phyloP scores from a whole-genome alignment of 2,113 vertebrate species.

The Leptobrachium ailaonicum region DNA sequence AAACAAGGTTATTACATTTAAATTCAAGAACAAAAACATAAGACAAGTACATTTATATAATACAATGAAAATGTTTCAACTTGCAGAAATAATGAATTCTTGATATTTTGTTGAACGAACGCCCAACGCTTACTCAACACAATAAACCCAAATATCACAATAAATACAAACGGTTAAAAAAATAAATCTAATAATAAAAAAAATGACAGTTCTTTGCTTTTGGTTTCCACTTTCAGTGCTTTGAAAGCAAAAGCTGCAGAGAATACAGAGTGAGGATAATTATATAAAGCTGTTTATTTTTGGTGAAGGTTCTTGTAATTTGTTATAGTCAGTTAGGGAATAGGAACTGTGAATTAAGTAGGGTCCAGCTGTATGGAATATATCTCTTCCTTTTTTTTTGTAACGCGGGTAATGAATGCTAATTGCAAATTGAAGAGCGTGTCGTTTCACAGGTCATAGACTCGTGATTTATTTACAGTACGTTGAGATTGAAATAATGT shows the following conservation, averaged over 20 bases:
- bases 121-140: too few relatives aligned
- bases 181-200: too few relatives aligned
- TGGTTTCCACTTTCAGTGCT: constrained; percentile 8
- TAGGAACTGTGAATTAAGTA: background rate
- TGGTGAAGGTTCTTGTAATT: constrained; percentile 10
- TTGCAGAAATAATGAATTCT: too few relatives aligned
- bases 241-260: constrained; percentile 1
- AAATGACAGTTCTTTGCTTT: background rate
- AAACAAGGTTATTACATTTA: too few relatives aligned
- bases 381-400: background rate
- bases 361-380: constrained; percentile 13
- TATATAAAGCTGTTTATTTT: constrained; percentile 21
- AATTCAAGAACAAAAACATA: too few relatives aligned
- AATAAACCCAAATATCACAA: too few relatives aligned
- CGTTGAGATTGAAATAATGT: background rate
- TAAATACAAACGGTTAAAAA: too few relatives aligned
- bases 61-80: too few relatives aligned
- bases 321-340: constrained; percentile 1
- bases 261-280: constrained; percentile 22
- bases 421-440: background rate
- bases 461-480: background rate
- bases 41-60: too few relatives aligned
- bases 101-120: too few relatives aligned
- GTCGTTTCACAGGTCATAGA: background rate
- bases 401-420: background rate